Evolutionary conservation across 2,888 invertebrate genomes (phyloP).

Genomic region (Tetramorium bicarinatum): DNA sequence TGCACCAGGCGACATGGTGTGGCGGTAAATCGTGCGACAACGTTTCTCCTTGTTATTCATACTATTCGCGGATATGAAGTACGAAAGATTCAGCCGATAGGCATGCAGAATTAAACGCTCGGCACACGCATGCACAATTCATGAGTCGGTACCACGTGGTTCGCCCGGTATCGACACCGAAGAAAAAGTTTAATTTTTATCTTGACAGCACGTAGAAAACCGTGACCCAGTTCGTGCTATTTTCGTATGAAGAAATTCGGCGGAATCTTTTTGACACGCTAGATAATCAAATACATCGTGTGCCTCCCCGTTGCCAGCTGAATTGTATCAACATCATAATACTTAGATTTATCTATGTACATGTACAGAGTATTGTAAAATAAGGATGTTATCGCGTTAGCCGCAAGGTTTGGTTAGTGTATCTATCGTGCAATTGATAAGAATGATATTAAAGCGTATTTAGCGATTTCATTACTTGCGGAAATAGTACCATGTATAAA

Average conservation of each 20-base stretch:
- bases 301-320: not conserved
- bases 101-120: conserved; percentile 40
- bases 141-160: conserved; percentile 39
- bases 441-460: conserved; percentile 6
- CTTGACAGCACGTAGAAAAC: conserved; percentile 12
- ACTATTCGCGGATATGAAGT: conserved; percentile 4
- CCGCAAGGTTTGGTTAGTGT: not conserved
- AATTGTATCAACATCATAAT: conserved; percentile 5
- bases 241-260: conserved; percentile 15
- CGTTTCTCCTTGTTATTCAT: not conserved
- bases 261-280: conserved; percentile 2
- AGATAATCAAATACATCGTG: conserved; percentile 16
- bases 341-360: conserved; percentile 4
- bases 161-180: not conserved
- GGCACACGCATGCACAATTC: conserved; percentile 45
- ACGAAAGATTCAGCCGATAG: conserved; percentile 41
- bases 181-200: conserved; percentile 35
- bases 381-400: not conserved
- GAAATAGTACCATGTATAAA: not conserved
- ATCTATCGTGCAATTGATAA: conserved; percentile 21
- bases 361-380: not conserved
- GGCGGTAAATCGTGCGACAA: conserved; percentile 8
- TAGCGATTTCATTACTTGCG: not conserved
- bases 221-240: conserved; percentile 39
- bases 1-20: not conserved